Conservation (phyloP, 2,113 vertebrate species). For the Tauraco erythrolophus region DNA sequence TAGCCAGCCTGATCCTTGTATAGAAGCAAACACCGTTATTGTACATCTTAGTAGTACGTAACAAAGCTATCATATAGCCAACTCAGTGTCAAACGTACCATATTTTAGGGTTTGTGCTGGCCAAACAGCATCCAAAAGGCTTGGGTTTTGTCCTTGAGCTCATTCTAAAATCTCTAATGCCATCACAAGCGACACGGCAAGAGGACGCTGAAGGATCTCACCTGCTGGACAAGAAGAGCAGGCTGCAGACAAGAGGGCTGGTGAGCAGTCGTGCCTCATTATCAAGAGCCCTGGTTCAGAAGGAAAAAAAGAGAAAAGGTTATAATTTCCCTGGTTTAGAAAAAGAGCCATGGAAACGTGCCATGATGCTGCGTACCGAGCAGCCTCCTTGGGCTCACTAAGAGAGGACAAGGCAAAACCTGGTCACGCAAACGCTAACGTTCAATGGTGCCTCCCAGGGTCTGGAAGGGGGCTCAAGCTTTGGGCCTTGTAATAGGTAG, state of each 20-base stretch:
- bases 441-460: neutral
- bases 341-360: neutral
- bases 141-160: neutral
- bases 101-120: neutral
- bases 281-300: neutral
- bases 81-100: neutral
- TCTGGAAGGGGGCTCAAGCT: neutral
- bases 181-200: rapidly evolving
- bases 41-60: neutral
- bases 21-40: neutral
- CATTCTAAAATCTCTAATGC: neutral
- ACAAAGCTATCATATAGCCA: neutral
- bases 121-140: neutral
- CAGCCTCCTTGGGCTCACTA: neutral
- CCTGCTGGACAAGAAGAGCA: neutral
- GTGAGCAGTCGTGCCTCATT: neutral
- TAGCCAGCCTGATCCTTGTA: neutral
- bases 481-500: neutral
- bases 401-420: neutral
- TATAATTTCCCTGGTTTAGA: neutral
- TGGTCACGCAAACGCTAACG: rapidly evolving
- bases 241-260: neutral
- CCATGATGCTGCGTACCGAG: neutral
- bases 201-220: neutral
- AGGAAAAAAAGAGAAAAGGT: neutral